Percentiles rank a stretch among this genome's conserved stretches.
Conservation (phyloP, 2,113 vertebrate genomes). For the Daubentonia madagascariensis region DNA sequence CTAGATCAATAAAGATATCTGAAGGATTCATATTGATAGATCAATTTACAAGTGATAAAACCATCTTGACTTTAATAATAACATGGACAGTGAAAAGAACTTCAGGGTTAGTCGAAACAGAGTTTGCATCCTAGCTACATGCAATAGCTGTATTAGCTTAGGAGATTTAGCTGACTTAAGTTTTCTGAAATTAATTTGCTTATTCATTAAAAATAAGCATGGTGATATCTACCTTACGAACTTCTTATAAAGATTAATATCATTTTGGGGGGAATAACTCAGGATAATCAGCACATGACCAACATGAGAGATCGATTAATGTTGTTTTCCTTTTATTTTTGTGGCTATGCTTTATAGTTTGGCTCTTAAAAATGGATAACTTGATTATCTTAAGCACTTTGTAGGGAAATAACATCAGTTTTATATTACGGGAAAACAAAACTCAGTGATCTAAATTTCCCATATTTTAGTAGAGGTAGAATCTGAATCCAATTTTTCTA, state of each 20-base stretch:
- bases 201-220: not conserved
- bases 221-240: not conserved
- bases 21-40: too few relatives aligned
- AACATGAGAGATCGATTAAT: too few relatives aligned
- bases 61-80: not conserved
- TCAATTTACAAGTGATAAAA: not conserved
- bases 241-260: not conserved
- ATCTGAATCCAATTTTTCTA: not conserved
- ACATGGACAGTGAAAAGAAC: too few relatives aligned
- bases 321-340: not conserved
- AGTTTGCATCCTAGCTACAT: not conserved
- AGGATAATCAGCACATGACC: not conserved
- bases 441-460: not conserved
- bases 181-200: not conserved
- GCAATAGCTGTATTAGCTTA: not conserved
- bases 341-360: not conserved
- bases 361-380: not conserved
- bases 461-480: not conserved
- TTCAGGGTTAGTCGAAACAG: not conserved
- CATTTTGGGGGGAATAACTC: not conserved
- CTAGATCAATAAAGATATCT: not conserved
- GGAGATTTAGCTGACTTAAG: not conserved
- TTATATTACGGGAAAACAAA: not conserved
- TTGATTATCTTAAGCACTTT: not conserved
- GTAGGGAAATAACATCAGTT: not conserved